A percentile compares a stretch with the other conserved stretches of the same genome.
Conservation (phyloP, 2,888 invertebrate genomes). For the Nephrotoma appendiculata region DNA sequence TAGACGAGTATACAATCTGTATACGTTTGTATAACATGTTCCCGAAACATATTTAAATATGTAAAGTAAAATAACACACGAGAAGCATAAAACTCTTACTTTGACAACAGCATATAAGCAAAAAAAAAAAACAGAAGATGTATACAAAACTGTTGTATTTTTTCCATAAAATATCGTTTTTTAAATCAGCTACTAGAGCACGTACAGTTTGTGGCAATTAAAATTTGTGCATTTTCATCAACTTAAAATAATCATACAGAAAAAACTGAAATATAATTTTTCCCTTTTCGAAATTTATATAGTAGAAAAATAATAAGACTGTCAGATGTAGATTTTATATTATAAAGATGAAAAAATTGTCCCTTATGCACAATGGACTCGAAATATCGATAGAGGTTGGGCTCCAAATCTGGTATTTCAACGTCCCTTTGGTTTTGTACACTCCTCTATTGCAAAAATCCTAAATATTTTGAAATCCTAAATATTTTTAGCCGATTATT, state of each 20-base stretch:
- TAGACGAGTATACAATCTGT: not conserved
- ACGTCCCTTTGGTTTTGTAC: too few species aligned
- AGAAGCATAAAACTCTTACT: not conserved
- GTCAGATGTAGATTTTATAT: not conserved
- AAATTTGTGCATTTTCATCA: conserved; percentile 5
- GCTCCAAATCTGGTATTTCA: too few species aligned
- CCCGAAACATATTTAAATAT: not conserved
- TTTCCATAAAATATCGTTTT: not conserved
- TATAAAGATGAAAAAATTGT: too few species aligned
- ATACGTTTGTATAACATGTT: not conserved
- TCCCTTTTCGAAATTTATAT: not conserved
- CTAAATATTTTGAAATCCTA: too few species aligned
- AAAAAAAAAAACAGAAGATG: not conserved
- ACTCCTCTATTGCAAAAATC: too few species aligned
- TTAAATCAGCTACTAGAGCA: conserved; percentile 7
- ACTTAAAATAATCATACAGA: not conserved
- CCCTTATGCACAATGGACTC: not conserved
- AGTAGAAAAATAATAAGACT: not conserved
- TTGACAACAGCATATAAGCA: not conserved
- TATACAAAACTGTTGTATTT: not conserved
- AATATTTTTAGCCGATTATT: too few species aligned
- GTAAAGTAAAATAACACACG: not conserved
- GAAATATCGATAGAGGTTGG: too few species aligned
- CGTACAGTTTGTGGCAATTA: conserved; percentile 5
- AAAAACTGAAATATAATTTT: not conserved